Conservation (phyloP, 1,140 invertebrate genomes). For the Apis laboriosa region DNA sequence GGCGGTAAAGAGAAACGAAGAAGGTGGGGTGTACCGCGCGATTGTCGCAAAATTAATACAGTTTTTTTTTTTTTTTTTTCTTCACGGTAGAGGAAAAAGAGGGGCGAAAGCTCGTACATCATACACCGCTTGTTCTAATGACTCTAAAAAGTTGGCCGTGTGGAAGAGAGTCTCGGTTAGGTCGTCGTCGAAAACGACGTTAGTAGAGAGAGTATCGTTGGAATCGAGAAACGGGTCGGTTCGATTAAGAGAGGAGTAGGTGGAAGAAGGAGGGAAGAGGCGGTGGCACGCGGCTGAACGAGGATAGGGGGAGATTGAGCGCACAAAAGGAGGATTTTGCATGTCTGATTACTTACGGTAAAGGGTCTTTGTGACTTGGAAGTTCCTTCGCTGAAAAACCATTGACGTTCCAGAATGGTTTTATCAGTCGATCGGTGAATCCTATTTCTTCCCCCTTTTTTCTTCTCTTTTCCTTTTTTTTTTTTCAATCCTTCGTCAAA, state of each 20-base stretch:
- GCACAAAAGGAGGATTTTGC: conserved; percentile 67
- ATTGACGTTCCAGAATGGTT: conserved; percentile 53
- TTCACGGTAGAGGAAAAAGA: not conserved
- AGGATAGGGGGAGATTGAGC: conserved; percentile 32
- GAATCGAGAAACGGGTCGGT: conserved; percentile 55
- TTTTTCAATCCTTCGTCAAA: not conserved
- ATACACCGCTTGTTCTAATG: conserved; percentile 52
- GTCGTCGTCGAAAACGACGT: conserved; percentile 51
- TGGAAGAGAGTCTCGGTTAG: conserved; percentile 5
- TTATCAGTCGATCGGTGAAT: conserved; percentile 47
- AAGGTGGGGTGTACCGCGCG: too few relatives aligned
- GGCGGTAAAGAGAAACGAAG: too few relatives aligned
- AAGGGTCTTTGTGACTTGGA: conserved; percentile 60
- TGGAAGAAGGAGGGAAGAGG: not conserved
- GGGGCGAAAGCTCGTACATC: conserved; percentile 39
- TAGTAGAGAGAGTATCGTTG: conserved; percentile 43
- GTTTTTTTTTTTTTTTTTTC: conserved; percentile 33
- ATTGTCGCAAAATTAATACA: conserved; percentile 50
- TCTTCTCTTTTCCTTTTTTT: not conserved
- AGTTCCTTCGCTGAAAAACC: conserved; percentile 58
- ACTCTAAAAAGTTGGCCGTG: conserved; percentile 46
- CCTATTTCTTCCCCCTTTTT: conserved; percentile 20
- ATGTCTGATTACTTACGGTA: conserved; percentile 68
- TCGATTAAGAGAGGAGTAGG: conserved; percentile 52
- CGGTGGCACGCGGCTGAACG: conserved; percentile 13